Conservation (phyloP, 2,797 vertebrate species). For the Sternotherus odoratus region DNA sequence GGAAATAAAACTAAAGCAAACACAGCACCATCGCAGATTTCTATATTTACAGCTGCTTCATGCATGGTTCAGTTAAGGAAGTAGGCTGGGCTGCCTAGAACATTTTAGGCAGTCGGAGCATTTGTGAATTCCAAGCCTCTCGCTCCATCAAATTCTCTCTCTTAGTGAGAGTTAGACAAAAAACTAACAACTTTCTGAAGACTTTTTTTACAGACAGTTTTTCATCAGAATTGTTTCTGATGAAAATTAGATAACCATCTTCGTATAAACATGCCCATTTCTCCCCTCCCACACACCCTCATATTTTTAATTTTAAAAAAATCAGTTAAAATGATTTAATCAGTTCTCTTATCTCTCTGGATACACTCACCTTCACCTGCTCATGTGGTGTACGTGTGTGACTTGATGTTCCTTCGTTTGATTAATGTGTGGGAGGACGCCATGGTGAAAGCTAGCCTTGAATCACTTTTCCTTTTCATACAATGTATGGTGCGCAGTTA, state of each 20-base stretch:
- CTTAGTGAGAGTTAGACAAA: background rate
- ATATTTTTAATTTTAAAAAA: background rate
- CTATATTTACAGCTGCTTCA: background rate
- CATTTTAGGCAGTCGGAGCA: background rate
- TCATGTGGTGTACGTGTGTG: rapidly evolving
- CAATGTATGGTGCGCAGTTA: background rate
- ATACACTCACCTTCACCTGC: background rate
- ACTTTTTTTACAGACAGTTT: rapidly evolving
- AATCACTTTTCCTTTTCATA: background rate
- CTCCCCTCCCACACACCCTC: background rate
- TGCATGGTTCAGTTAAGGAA: background rate
- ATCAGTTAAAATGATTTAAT: background rate
- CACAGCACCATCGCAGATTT: background rate
- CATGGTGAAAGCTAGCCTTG: background rate
- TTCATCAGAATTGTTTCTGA: background rate
- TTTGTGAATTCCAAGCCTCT: background rate
- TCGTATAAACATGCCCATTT: background rate
- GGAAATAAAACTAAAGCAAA: background rate
- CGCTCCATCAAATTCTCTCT: background rate
- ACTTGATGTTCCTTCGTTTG: background rate
- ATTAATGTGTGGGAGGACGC: background rate
- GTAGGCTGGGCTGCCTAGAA: background rate
- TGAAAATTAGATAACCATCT: background rate
- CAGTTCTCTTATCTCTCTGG: background rate
- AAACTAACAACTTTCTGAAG: rapidly evolving